Evolutionary conservation across 2,797 vertebrate species (phyloP), one percentile per base, ranked within the genome.

Genomic region (Pempheris klunzingeri): DNA sequence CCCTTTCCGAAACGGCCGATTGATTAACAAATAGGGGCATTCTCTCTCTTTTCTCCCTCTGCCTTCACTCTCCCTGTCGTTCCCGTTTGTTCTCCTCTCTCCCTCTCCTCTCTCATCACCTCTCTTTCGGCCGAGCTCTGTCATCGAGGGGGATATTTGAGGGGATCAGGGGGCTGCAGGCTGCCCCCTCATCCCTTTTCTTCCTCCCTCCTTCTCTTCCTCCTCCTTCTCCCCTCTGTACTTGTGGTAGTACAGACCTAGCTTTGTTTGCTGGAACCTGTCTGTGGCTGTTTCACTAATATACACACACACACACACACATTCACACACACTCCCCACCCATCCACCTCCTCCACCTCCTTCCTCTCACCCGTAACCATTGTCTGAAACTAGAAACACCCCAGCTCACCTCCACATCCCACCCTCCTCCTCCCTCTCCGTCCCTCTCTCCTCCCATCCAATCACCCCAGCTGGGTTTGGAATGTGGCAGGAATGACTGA

Each of bases 61-160:
- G 80, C 84, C 82, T 85, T 82, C 80, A 76, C 91, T 89, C 89
- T 88, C 90, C 78, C 85, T 77, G 80, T 88, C 77, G 34, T 84
- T 90, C 83, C 86, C 79, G 78, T 90, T 92, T 92, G 87, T 88
- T 90, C 91, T 90, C 84, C 74, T 68, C 74, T 78, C 84, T 87
- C 85, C 84, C 82, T 67, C 87, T 83, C 68, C 54, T 93, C 92
- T 93, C 88, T 93, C 93, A 94, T 92, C 94, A 90, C 97, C 97
- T 97, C 97, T 90, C 90, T 93, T 91, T 93, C 60, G 87, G 91
- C 92, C 73, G 70, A 80, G 87, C 91, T 95, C 95, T 95, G 93
- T 96, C 97, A 98, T 90, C 97, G 95, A 93, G 89, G 95, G 96
- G 96, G 95, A 97, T 97, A 98, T 97, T 97, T 95, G 93, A 96